Conservation (phyloP, 53 echinoderm and acorn worm genomes). For the Temnopleurus reevesii region DNA sequence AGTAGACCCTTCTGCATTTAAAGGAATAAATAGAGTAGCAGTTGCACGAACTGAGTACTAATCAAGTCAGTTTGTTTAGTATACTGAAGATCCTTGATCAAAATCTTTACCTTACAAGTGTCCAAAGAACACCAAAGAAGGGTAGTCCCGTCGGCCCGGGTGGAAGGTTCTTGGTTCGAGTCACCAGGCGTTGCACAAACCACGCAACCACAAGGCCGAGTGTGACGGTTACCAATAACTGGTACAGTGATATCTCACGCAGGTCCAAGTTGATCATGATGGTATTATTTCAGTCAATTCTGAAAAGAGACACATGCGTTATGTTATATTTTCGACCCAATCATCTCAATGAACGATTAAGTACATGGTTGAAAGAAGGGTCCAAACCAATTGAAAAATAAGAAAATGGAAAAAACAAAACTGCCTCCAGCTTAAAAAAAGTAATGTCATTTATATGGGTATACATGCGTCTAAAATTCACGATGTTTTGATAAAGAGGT, state of each 20-base stretch:
- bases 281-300: too few species aligned
- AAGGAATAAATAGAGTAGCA: not conserved
- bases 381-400: too few species aligned
- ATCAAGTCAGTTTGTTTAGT: not conserved
- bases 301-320: too few species aligned
- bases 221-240: not conserved
- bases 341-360: too few species aligned
- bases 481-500: too few species aligned
- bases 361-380: too few species aligned
- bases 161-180: conserved; percentile 54
- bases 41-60: too few species aligned
- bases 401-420: too few species aligned
- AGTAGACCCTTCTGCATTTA: not conserved
- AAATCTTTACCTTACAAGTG: not conserved
- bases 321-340: too few species aligned
- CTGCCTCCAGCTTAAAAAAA: not conserved
- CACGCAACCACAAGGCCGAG: not conserved
- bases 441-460: not conserved
- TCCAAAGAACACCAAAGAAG: conserved; percentile 36
- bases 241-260: not conserved
- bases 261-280: too few species aligned
- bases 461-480: too few species aligned
- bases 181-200: not conserved
- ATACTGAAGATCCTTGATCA: too few species aligned
- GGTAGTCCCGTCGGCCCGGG: conserved; percentile 58